Conservation (phyloP, 2,797 vertebrate species). For the Alca torda region DNA sequence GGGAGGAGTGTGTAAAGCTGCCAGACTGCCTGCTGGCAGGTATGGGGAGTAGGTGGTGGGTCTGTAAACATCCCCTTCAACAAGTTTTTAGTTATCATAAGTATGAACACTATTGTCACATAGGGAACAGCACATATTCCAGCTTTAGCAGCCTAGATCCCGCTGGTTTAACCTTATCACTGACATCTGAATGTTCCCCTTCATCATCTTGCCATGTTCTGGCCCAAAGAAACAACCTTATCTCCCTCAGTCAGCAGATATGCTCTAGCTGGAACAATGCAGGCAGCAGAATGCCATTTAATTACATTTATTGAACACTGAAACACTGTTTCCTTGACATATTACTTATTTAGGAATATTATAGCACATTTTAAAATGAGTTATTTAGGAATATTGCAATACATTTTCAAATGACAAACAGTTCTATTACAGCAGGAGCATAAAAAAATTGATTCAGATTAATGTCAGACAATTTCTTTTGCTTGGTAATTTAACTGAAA, state of each 20-base stretch:
- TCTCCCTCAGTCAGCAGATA: neutral
- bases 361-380: neutral
- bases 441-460: neutral
- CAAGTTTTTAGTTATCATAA: neutral
- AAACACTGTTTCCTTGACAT: neutral
- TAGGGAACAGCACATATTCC: neutral
- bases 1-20: neutral
- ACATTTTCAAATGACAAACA: conserved; percentile 4
- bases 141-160: neutral
- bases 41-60: neutral
- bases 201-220: neutral
- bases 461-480: neutral
- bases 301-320: neutral
- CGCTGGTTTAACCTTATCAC: neutral
- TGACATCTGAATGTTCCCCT: neutral
- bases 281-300: neutral
- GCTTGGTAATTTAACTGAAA: neutral
- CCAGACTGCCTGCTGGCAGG: neutral
- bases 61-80: neutral
- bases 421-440: neutral
- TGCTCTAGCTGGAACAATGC: neutral
- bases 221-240: neutral
- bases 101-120: neutral
- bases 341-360: conserved; percentile 6
- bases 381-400: neutral